Evolutionary conservation across 2,797 vertebrate genomes (phyloP).

Genomic region (Sebastes oblongus): DNA sequence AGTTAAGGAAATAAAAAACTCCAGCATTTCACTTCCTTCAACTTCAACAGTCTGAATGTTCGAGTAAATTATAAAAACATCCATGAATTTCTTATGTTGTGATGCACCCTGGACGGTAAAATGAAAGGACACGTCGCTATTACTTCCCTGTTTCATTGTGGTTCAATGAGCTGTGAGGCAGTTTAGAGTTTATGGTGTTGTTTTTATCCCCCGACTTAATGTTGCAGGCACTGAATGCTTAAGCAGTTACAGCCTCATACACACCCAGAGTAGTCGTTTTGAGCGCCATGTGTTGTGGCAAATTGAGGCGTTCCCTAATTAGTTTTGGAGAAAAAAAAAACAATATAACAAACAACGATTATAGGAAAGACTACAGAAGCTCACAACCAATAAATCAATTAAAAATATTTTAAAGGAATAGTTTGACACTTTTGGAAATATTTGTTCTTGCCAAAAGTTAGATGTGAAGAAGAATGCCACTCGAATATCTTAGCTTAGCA

Average conservation of each 20-base stretch:
- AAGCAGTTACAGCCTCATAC: not conserved
- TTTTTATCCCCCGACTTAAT: constrained; percentile 2
- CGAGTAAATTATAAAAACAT: constrained; percentile 1
- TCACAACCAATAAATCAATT: not conserved
- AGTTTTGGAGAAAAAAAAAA: not conserved
- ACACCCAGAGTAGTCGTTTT: not conserved
- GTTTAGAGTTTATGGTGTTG: constrained; percentile 8
- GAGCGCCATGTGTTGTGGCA: not conserved
- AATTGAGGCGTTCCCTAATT: not conserved
- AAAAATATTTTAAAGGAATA: not conserved
- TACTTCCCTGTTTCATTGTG: constrained; percentile 7
- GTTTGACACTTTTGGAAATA: not conserved
- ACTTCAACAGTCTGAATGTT: not conserved
- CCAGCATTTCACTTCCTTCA: constrained; percentile 7
- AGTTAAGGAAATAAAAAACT: not conserved
- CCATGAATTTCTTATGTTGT: constrained; percentile 4
- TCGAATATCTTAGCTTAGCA: not conserved
- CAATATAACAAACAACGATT: not conserved
- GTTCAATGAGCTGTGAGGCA: constrained; percentile 35
- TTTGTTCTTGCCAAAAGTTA: not conserved
- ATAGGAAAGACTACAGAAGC: not conserved
- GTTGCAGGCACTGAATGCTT: not conserved
- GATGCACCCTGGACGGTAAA: constrained; percentile 4
- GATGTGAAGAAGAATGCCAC: not conserved
- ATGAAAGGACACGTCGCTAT: not conserved